Conservation (phyloP, 1,140 invertebrate genomes). For the Danaus melanippus region DNA sequence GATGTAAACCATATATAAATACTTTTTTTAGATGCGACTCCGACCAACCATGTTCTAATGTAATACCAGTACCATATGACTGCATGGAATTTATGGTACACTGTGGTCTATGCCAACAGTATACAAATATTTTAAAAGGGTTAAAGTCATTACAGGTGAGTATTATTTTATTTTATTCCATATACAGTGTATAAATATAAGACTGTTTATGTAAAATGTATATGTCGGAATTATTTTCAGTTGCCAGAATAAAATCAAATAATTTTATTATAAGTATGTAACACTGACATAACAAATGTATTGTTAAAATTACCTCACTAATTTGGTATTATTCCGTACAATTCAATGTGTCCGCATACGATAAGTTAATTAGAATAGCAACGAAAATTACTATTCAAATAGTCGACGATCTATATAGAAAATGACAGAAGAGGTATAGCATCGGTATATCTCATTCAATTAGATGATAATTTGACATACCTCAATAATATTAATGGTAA, state of each 20-base stretch:
- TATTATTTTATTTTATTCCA: slow-evolving; percentile 9
- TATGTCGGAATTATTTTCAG: not conserved
- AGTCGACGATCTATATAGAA: slow-evolving; percentile 13
- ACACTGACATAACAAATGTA: not conserved
- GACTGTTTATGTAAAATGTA: slow-evolving; percentile 2
- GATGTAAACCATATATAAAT: not conserved
- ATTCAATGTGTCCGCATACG: slow-evolving; percentile 15
- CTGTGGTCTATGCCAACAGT: slow-evolving; percentile 79
- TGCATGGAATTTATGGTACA: slow-evolving; percentile 80
- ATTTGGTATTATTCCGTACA: slow-evolving; percentile 5
- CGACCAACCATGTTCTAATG: slow-evolving; percentile 74
- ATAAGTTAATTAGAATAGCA: slow-evolving; percentile 18
- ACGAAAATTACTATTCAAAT: slow-evolving; percentile 29
- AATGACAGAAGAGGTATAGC: slow-evolving; percentile 10
- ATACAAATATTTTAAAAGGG: slow-evolving; percentile 84
- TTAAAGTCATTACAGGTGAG: slow-evolving; percentile 79
- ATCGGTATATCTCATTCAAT: slow-evolving; percentile 4
- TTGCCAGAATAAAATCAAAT: not conserved
- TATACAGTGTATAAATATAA: slow-evolving; percentile 4
- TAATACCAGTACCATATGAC: slow-evolving; percentile 76
- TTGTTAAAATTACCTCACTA: too few relatives aligned
- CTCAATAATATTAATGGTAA: not conserved
- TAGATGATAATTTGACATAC: slow-evolving; percentile 4
- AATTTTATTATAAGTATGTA: slow-evolving; percentile 1
- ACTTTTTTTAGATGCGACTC: slow-evolving; percentile 73